Conservation (phyloP, 2,113 vertebrate genomes). For the Quiscalus mexicanus region DNA sequence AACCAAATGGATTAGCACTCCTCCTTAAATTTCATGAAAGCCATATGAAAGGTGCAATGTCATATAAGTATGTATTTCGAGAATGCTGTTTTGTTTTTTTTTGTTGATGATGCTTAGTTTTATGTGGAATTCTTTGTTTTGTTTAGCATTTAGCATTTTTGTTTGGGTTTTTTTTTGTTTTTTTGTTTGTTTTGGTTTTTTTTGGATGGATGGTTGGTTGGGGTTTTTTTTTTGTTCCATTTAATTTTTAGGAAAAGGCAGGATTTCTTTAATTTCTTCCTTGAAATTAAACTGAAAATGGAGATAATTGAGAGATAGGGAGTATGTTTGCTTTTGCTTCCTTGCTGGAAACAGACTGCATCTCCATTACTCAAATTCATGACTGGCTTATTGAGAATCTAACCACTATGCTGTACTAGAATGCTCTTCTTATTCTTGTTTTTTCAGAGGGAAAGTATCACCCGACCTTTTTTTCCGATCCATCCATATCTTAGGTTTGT, state of each 20-base stretch:
- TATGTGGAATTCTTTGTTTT: background rate
- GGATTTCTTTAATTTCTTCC: background rate
- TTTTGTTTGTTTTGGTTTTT: background rate
- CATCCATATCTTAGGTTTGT: background rate
- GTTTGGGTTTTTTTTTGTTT: background rate
- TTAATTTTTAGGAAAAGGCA: background rate
- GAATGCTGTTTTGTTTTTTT: too few relatives aligned
- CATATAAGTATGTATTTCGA: background rate
- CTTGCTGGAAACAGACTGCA: background rate
- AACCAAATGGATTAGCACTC: background rate
- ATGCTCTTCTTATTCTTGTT: background rate
- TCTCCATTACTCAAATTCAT: background rate
- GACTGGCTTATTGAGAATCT: background rate
- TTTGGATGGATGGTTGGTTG: background rate
- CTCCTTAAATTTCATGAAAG: background rate
- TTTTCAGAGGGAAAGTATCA: background rate
- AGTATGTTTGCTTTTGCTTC: background rate
- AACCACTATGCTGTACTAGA: background rate
- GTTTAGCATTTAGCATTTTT: background rate
- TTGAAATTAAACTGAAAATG: background rate
- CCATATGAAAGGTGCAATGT: background rate
- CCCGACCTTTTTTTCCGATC: background rate
- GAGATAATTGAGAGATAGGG: background rate
- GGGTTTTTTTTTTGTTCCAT: accelerated
- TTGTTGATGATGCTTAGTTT: background rate